phyloP scores from a whole-genome alignment of 2,888 invertebrate genomes.

The Spicauda simplicius region DNA sequence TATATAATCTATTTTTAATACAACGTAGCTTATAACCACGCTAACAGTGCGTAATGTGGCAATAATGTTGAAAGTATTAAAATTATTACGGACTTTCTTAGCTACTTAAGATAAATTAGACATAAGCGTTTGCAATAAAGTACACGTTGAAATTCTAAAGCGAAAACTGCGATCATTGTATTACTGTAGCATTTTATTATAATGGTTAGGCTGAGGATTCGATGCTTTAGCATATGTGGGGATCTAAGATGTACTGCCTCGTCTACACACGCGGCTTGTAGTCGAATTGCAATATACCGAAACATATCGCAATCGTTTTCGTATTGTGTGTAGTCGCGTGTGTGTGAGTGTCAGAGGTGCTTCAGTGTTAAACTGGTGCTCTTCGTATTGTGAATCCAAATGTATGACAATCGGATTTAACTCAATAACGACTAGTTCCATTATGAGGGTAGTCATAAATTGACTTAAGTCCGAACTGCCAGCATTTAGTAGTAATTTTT shows the following conservation, averaged over 20 bases:
- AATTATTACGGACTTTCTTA: conserved; percentile 43
- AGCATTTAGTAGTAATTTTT: conserved; percentile 34
- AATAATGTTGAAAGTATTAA: conserved; percentile 68
- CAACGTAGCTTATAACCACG: conserved; percentile 66
- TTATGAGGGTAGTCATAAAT: neutral
- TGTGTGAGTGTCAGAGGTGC: conserved; percentile 53
- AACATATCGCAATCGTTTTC: conserved; percentile 5
- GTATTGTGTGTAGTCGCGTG: conserved; percentile 24
- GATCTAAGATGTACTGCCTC: conserved; percentile 25
- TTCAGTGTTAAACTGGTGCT: conserved; percentile 71
- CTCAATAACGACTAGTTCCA: conserved; percentile 1
- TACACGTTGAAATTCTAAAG: conserved; percentile 49
- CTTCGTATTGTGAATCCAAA: conserved; percentile 42
- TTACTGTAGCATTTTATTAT: conserved; percentile 36
- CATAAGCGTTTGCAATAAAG: conserved; percentile 63
- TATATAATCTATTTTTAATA: conserved; percentile 76
- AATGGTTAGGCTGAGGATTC: conserved; percentile 29
- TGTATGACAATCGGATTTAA: conserved; percentile 22
- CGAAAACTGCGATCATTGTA: conserved; percentile 13
- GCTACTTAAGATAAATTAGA: conserved; percentile 51
- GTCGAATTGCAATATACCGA: conserved; percentile 15
- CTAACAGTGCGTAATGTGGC: conserved; percentile 59
- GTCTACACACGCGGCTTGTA: conserved; percentile 28
- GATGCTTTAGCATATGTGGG: conserved; percentile 35
- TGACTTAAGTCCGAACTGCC: conserved; percentile 20